phyloP scores from a whole-genome alignment of 2,888 invertebrate species.

The Chirona hameri region DNA sequence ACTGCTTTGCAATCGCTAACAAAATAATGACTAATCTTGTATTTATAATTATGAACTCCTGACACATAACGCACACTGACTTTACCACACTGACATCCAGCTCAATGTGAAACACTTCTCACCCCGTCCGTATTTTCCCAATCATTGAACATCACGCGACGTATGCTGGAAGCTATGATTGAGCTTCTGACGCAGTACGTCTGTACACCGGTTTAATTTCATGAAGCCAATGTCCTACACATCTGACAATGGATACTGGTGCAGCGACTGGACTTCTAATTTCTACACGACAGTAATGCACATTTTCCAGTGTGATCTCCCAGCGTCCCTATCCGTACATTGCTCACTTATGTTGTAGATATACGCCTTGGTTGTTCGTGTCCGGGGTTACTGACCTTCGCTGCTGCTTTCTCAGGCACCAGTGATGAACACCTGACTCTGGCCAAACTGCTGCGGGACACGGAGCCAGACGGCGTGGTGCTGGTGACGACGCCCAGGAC shows the following conservation, averaged over 20 bases:
- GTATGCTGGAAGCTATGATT: too few species aligned
- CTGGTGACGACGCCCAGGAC: constrained; percentile 84
- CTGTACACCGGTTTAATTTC: too few species aligned
- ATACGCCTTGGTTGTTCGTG: neutral
- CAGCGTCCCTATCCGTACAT: neutral
- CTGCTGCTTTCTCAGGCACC: constrained; percentile 54
- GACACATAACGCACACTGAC: neutral
- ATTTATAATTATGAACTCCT: neutral
- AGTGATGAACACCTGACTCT: constrained; percentile 86
- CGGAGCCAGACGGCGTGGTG: constrained; percentile 68
- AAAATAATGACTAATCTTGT: neutral
- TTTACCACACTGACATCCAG: too few species aligned
- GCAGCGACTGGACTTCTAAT: neutral
- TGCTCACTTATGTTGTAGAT: neutral
- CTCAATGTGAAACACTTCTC: too few species aligned
- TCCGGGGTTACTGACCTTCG: neutral
- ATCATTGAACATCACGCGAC: too few species aligned
- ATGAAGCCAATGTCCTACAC: too few species aligned
- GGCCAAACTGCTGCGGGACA: constrained; percentile 50
- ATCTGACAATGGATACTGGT: too few species aligned
- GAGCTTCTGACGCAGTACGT: too few species aligned
- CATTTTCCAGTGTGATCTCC: constrained; percentile 45
- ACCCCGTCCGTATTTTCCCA: too few species aligned
- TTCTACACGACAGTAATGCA: neutral
- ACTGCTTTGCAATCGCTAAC: neutral